Conservation (phyloP, 2,888 invertebrate genomes). For the Orthonevra nobilis region DNA sequence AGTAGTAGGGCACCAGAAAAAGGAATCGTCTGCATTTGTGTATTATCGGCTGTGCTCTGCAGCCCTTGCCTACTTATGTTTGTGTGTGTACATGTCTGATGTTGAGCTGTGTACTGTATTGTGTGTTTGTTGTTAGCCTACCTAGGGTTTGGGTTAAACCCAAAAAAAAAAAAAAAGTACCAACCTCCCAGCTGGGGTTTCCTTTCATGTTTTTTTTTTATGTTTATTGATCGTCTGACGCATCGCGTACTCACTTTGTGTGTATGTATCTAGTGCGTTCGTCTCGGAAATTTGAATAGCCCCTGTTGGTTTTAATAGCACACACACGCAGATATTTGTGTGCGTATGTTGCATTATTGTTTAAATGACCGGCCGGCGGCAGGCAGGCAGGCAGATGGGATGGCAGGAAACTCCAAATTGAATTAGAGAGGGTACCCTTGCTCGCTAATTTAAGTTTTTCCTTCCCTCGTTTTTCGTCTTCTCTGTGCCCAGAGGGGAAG, state of each 20-base stretch:
- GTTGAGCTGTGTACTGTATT: constrained; percentile 20
- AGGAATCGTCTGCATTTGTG: constrained; percentile 68
- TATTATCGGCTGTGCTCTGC: constrained; percentile 27
- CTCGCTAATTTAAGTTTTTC: constrained; percentile 69
- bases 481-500: neutral
- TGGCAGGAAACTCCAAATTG: constrained; percentile 69
- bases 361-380: constrained; percentile 21
- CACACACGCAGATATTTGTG: too few species aligned
- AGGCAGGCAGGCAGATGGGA: constrained; percentile 66
- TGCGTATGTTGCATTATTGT: constrained; percentile 34
- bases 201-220: constrained; percentile 55
- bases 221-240: constrained; percentile 64
- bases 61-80: constrained; percentile 34
- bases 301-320: too few species aligned
- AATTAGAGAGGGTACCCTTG: constrained; percentile 63
- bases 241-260: constrained; percentile 2
- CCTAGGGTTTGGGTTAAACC: constrained; percentile 57
- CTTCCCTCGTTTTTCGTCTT: constrained; percentile 14
- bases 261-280: constrained; percentile 38
- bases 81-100: neutral
- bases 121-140: constrained; percentile 9
- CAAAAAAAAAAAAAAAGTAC: constrained; percentile 17
- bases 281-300: constrained; percentile 46
- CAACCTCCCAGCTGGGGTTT: constrained; percentile 66
- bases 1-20: constrained; percentile 39